Evolutionary conservation across 2,888 invertebrate genomes (phyloP), one percentile per base, ranked within the genome.

Genomic region (Atrina japonica): DNA sequence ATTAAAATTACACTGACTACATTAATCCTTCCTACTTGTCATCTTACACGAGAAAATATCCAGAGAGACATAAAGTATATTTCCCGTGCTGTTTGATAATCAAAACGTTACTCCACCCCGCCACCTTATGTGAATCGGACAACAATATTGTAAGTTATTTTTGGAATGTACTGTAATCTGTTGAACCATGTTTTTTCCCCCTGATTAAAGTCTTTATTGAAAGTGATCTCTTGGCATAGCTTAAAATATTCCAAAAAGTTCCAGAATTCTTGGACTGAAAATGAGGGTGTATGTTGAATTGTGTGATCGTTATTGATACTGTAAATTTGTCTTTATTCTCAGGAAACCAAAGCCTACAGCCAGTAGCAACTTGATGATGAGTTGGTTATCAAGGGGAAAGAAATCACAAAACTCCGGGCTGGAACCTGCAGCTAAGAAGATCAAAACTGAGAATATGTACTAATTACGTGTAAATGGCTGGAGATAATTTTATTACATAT

Each of bases 301-400:
- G n/a, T 25, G 23, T 18, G n/a, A 52, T 5, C 11, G 7, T 18
- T 25, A 43, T n/a, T 35, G 9, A 27, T 23, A 5, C 6, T 30
- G 21, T 16, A n/a, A 21, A 25, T 6, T 43, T 41, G 27, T 60
- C 11, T 9, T 23, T 41, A 2, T 52, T 35, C 27, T 18, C 50
- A 63, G 56, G 16, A 64, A 65, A 35, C 56, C 49, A 9, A 64
- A 64, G 27, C 11, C 47, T 3, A 50, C 53, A 35, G 60, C 41
- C 1, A 82, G 83, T 72, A 83, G 81, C 60, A 78, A 70, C 35
- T 70, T 85, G 64, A 85, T 86, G 85, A 80, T 76, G 76, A 78
- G 77, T 50, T 86, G 86, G 86, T 68, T 86, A 30, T 67, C 75
- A 0, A 83, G 77, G 52, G 75, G 75, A 7, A 73, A 75, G 49